Evolutionary conservation across 1,140 invertebrate species (phyloP).

Genomic region (Centruroides vittatus): DNA sequence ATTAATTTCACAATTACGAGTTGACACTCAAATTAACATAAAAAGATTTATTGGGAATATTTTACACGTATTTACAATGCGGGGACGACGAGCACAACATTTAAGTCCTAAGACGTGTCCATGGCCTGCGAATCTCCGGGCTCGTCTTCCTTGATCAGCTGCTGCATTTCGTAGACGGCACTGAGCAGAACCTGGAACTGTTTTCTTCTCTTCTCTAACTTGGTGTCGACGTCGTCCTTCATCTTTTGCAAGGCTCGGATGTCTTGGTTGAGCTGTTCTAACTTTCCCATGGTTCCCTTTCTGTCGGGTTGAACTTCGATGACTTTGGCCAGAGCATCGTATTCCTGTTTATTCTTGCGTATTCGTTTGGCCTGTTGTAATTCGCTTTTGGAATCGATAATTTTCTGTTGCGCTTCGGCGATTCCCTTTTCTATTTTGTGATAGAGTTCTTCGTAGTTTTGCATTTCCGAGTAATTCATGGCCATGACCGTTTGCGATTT

Average conservation of each 20-base stretch:
- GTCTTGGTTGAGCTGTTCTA: slow-evolving; percentile 57
- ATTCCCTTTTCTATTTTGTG: slow-evolving; percentile 56
- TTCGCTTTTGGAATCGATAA: slow-evolving; percentile 56
- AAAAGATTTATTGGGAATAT: no score
- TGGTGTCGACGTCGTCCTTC: slow-evolving; percentile 49
- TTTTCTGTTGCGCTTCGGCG: slow-evolving; percentile 52
- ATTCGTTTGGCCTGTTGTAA: slow-evolving; percentile 55
- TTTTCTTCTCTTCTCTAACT: slow-evolving; percentile 65
- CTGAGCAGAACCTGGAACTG: slow-evolving; percentile 73
- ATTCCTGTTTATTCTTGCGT: slow-evolving; percentile 73
- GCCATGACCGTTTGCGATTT: slow-evolving; percentile 62
- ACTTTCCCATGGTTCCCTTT: slow-evolving; percentile 58
- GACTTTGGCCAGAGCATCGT: slow-evolving; percentile 78
- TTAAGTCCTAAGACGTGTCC: no score
- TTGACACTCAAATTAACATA: no score
- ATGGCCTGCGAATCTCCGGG: no score
- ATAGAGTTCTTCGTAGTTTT: slow-evolving; percentile 66
- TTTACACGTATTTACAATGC: no score
- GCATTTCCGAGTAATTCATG: slow-evolving; percentile 69
- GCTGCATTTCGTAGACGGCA: slow-evolving; percentile 3
- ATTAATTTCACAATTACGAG: no score
- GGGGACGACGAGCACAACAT: no score
- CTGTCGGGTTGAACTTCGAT: slow-evolving; percentile 81
- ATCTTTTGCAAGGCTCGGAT: slow-evolving; percentile 41
- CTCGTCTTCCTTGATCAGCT: no score